A percentile compares a stretch with the other conserved stretches of the same genome.
These are phyloP conservation scores for Clytia hemisphaerica DNA, from an alignment of 30 jellyfish, hydroid and myxozoan genomes.

Conservation along the genomic window DNA sequence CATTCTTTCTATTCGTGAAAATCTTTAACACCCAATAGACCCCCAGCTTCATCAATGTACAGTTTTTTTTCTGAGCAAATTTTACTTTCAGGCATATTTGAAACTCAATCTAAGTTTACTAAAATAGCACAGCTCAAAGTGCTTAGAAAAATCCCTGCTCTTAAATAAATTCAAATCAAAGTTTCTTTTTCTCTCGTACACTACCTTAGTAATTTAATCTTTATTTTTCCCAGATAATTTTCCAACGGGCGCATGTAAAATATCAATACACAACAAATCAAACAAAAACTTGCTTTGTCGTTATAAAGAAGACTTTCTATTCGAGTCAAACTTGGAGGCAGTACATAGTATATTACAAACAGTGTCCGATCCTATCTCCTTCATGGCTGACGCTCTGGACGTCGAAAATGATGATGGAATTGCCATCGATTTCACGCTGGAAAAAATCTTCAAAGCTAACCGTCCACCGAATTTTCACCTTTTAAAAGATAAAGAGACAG, in stretches of 20 bases:
- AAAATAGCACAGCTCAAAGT: too few species aligned
- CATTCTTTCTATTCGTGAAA: too few species aligned
- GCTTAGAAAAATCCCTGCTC: too few species aligned
- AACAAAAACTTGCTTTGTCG: neutral
- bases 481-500: slow-evolving; percentile 3
- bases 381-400: slow-evolving; percentile 4
- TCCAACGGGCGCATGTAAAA: neutral
- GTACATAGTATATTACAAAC: neutral
- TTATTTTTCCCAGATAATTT: neutral
- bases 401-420: neutral
- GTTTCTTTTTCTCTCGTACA: too few species aligned
- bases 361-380: neutral
- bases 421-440: slow-evolving; percentile 9
- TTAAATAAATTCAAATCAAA: too few species aligned
- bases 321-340: slow-evolving; percentile 1
- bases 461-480: neutral
- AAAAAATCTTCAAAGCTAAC: neutral
- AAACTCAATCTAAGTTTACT: too few species aligned
- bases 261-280: neutral
- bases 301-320: neutral
- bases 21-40: neutral
- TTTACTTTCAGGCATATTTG: too few species aligned
- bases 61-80: too few species aligned
- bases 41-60: too few species aligned
- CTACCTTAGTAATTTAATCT: too few species aligned